Evolutionary conservation across 2,888 invertebrate species (phyloP), one percentile per base, ranked within the genome.

Genomic region (Synanthedon tipuliformis): DNA sequence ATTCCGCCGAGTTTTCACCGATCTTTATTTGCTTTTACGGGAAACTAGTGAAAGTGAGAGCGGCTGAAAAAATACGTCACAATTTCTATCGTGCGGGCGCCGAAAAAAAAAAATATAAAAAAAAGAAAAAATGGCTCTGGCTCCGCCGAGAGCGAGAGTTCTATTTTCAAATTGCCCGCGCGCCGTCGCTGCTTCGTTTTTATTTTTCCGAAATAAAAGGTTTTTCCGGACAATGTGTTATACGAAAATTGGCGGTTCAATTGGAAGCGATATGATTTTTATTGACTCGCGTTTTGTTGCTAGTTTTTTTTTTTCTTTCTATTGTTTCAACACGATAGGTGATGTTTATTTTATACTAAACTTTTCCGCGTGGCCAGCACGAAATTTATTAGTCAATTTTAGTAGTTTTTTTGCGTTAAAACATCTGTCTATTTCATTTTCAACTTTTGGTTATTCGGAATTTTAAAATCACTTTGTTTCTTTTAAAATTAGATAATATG

Each of bases 11-110:
- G 65, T 73, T 79, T 81, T 81, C 77, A 71, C 75, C 75, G 66
- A 82, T 83, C 77, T 83, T 81, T 84, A 82, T 86, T 85, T 81
- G 82, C 78, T 76, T 81, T 83, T 76, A 76, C 79, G 78, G 78
- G 75, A 78, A 71, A 78, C 78, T 73, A 77, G 63, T 69, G 75
- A 86, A 78, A 86, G 71, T 66, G 85, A 81, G 73, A 82, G 82
- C 75, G 69, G 69, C 59, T 66, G 68, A 64, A 74, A 78, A 82
- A 83, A 80, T 75, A 76, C 81, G 79, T 80, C 85, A 85, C 85
- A 83, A 81, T 79, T 84, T 77, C 84, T 84, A 84, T 81, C 78
- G 83, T 75, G 74, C 73, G 68, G 73, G 71, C 71, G 67, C 70
- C 65, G 73, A 73, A 74, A 74, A 78, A 77, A 73, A 71, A 74